phyloP scores from a whole-genome alignment of 2,888 invertebrate genomes.

The Chalcosyrphus nemorum region DNA sequence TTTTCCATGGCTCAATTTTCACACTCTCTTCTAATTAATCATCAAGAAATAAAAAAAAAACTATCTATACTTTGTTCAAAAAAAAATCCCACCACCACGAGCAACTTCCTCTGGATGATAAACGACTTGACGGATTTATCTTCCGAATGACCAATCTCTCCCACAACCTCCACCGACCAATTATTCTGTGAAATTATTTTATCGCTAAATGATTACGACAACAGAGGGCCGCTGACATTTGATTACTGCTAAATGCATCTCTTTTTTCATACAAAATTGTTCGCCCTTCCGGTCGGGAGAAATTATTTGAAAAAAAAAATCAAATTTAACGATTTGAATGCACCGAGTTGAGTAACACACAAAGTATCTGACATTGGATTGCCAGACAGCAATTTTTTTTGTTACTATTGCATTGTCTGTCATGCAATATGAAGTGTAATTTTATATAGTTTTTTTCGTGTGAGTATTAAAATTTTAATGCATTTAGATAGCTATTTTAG shows the following conservation, averaged over 20 bases:
- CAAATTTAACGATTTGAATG: constrained; percentile 5
- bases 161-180: neutral
- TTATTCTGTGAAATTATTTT: neutral
- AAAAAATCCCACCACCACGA: neutral
- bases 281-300: neutral
- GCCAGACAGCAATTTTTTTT: neutral
- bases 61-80: neutral
- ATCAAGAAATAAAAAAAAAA: neutral
- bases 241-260: neutral
- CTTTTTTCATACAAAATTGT: neutral
- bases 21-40: neutral
- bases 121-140: constrained; percentile 1
- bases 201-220: neutral
- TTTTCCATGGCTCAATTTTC: neutral
- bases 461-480: constrained; percentile 2
- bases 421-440: neutral
- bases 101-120: constrained; percentile 4
- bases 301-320: neutral
- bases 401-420: neutral
- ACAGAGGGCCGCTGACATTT: neutral
- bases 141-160: constrained; percentile 6
- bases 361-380: neutral
- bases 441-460: neutral
- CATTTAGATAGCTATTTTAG: neutral
- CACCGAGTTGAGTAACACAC: constrained; percentile 5